These are phyloP conservation scores for Aradophagus sp. DNA, from an alignment of 1,140 invertebrate species.

Conservation along the genomic window DNA sequence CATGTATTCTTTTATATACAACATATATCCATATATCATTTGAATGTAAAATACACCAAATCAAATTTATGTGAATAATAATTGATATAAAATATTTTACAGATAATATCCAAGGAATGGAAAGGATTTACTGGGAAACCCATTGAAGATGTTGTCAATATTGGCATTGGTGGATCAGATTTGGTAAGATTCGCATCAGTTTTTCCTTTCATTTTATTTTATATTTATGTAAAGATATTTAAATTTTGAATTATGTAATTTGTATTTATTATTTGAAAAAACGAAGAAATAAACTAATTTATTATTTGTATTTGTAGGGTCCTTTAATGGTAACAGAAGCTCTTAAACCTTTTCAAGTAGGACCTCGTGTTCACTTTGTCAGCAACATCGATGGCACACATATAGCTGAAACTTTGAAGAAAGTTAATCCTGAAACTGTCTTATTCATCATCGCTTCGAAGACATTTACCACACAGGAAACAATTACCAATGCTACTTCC, in stretches of 20 bases:
- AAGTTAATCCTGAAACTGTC: slow-evolving; percentile 93
- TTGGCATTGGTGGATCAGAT: slow-evolving; percentile 99
- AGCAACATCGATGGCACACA: slow-evolving; percentile 99
- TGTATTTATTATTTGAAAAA: too few relatives aligned
- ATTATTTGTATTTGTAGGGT: slow-evolving; percentile 78
- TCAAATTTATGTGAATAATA: too few relatives aligned
- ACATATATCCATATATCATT: too few relatives aligned
- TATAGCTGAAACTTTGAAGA: slow-evolving; percentile 93
- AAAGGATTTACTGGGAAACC: slow-evolving; percentile 94
- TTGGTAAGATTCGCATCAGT: slow-evolving; percentile 79
- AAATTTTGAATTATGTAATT: too few relatives aligned
- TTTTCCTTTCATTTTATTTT: too few relatives aligned
- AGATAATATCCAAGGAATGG: too few relatives aligned
- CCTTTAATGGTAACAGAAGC: slow-evolving; percentile 99
- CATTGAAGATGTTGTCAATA: slow-evolving; percentile 99
- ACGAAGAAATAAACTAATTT: too few relatives aligned
- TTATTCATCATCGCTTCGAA: slow-evolving; percentile 99
- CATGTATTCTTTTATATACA: too few relatives aligned
- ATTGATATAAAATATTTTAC: too few relatives aligned
- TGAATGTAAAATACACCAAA: too few relatives aligned
- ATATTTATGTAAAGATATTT: too few relatives aligned
- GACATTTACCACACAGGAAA: slow-evolving; percentile 99
- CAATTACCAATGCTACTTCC: slow-evolving; percentile 98
- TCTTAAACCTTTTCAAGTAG: slow-evolving; percentile 91
- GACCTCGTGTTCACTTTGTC: slow-evolving; percentile 96